A percentile compares a stretch with the other conserved stretches of the same genome.
Conservation (phyloP, 1,140 invertebrate species). For the Nephila pilipes region DNA sequence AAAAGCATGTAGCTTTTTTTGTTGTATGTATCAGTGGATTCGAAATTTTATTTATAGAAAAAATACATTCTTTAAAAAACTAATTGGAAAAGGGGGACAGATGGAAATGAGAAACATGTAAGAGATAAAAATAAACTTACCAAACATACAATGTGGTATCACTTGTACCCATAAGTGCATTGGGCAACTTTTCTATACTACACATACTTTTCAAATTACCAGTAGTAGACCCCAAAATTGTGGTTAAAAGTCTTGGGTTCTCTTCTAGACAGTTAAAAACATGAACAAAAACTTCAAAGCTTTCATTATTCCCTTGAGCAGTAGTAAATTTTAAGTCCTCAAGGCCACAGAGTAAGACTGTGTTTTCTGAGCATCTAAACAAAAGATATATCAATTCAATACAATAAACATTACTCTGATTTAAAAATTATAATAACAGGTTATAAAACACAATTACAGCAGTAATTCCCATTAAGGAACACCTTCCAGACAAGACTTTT, state of each 20-base stretch:
- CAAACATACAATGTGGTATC: slow-evolving; percentile 50
- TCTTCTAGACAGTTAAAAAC: slow-evolving; percentile 31
- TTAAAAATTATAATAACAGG: background rate
- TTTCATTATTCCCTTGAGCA: slow-evolving; percentile 22
- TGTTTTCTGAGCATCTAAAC: slow-evolving; percentile 1
- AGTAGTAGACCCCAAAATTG: background rate
- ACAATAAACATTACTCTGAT: background rate
- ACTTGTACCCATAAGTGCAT: slow-evolving; percentile 59
- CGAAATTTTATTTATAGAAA: too few species aligned
- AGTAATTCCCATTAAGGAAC: too few species aligned
- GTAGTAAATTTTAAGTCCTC: slow-evolving; percentile 44
- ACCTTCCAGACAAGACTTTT: too few species aligned
- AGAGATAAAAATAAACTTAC: background rate
- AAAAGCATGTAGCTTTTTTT: too few species aligned
- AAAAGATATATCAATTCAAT: background rate
- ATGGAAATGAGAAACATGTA: too few species aligned
- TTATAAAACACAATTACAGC: background rate
- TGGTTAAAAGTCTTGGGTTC: background rate
- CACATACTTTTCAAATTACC: slow-evolving; percentile 50
- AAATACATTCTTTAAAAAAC: too few species aligned
- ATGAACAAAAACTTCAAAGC: slow-evolving; percentile 46
- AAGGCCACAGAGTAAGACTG: slow-evolving; percentile 41
- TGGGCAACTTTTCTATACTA: slow-evolving; percentile 56
- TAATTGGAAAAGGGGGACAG: too few species aligned
- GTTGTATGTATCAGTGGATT: too few species aligned